Evolutionary conservation across 2,113 vertebrate genomes (phyloP).

Genomic region (Mixornis gularis): DNA sequence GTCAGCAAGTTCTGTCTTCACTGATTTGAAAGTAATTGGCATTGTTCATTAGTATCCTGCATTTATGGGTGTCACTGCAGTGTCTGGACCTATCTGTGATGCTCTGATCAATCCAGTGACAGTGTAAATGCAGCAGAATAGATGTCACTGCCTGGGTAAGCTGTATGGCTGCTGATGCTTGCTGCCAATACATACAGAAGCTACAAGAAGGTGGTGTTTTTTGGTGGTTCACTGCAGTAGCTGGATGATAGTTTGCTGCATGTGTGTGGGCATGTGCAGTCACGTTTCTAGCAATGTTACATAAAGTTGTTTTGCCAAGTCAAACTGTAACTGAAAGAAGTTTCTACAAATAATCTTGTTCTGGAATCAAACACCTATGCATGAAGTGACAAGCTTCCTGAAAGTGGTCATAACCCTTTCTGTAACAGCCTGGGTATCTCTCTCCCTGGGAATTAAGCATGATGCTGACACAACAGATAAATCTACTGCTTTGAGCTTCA

Average conservation of each 20-base stretch:
- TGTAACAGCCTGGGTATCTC: neutral
- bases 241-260: neutral
- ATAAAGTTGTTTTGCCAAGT: neutral
- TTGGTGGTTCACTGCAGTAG: neutral
- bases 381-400: neutral
- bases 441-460: neutral
- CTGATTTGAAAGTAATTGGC: neutral
- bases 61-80: neutral
- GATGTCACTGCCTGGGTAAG: accelerated
- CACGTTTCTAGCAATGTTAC: neutral
- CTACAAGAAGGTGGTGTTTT: neutral
- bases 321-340: neutral
- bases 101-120: neutral
- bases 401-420: neutral
- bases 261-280: neutral
- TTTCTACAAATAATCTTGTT: neutral
- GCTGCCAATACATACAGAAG: neutral
- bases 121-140: neutral
- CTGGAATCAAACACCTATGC: neutral
- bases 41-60: neutral
- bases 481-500: neutral
- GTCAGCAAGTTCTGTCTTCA: neutral
- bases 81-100: neutral
- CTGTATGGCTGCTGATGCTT: neutral
- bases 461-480: neutral